Base-by-base conservation (phyloP, 1,140 invertebrate species). In the Scaptomyza montana region DNA sequence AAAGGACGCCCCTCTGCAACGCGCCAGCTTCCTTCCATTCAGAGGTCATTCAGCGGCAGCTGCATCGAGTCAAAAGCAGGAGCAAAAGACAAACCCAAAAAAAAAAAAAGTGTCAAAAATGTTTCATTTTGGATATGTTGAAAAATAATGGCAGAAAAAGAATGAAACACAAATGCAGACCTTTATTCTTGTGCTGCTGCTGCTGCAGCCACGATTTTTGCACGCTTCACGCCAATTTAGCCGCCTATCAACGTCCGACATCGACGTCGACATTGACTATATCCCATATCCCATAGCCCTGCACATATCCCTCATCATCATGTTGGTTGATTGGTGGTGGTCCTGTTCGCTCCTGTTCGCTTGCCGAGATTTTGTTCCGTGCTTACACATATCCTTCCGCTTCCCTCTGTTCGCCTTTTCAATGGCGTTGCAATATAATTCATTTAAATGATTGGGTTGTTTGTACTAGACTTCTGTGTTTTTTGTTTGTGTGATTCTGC, bases 221-320 rank as follows among this genome's bases (percentile, higher is more conserved):
- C 81, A 90, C 78, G 86, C 86, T 90, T 90, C 86, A 90, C 86
- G 86, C 86, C 47, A 82, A 90, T 90, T 90, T 90, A 62, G 65
- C 53, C 81, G 86, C 86, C 82, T 90, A 87, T 90, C 87, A 90
- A 65, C 68, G 61, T 65, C 50, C 50, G 60, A 54, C 72, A 60
- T 60, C 59, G 49, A 12, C 56, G 74, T 82, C 77, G 78, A 50
- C 54, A 39, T 51, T 43, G 51, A 45, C 55, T 54, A 60, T 55
- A 60, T 55, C 56, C 63, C 33, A 36, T 36, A 36, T 36, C 46
- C 63, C 33, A 36, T 36, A 36, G 9, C 46, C 28, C 43, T 25
- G 21, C 25, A 19, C 10, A 43, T 25, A 62, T 57, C 13, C 33
- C 21, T 36, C 28, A 21, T 49, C 36, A 56, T 46, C 49, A 50